These are phyloP conservation scores for Macquaria ambigua DNA, from an alignment of 2,113 vertebrate genomes.

Conservation along the genomic window DNA sequence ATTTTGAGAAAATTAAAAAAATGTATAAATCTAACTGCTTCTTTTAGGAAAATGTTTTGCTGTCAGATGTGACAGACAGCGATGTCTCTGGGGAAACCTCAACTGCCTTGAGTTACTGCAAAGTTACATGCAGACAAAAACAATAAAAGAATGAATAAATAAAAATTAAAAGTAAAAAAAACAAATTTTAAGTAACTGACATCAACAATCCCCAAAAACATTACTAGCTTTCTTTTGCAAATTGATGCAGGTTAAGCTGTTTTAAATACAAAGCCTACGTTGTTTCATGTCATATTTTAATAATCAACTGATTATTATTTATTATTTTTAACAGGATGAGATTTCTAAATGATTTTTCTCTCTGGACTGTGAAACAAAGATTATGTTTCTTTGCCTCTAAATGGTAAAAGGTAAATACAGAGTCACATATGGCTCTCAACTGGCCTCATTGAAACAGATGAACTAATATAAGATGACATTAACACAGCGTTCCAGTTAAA, in stretches of 20 bases:
- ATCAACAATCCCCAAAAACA: background rate
- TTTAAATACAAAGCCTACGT: background rate
- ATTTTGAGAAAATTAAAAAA: background rate
- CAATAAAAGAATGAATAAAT: background rate
- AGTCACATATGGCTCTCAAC: background rate
- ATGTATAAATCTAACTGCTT: background rate
- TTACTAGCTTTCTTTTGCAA: background rate
- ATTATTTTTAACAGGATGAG: background rate
- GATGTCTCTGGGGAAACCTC: background rate
- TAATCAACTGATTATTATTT: background rate
- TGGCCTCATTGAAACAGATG: background rate
- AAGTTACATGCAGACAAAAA: background rate
- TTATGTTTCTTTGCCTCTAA: background rate
- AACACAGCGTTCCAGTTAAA: background rate
- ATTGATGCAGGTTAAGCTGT: background rate
- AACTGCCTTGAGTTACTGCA: background rate
- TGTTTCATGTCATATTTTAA: background rate
- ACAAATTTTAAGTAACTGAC: background rate
- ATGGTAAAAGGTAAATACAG: background rate
- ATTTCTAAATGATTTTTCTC: no score
- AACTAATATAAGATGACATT: background rate
- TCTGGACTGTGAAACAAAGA: no score
- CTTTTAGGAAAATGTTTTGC: slow-evolving; percentile 1
- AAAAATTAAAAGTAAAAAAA: background rate
- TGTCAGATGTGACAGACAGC: background rate